A percentile compares a stretch with the other conserved stretches of the same genome.
These are phyloP conservation scores for Lucinisca nassula DNA, from an alignment of 2,888 invertebrate genomes.

Conservation along the genomic window DNA sequence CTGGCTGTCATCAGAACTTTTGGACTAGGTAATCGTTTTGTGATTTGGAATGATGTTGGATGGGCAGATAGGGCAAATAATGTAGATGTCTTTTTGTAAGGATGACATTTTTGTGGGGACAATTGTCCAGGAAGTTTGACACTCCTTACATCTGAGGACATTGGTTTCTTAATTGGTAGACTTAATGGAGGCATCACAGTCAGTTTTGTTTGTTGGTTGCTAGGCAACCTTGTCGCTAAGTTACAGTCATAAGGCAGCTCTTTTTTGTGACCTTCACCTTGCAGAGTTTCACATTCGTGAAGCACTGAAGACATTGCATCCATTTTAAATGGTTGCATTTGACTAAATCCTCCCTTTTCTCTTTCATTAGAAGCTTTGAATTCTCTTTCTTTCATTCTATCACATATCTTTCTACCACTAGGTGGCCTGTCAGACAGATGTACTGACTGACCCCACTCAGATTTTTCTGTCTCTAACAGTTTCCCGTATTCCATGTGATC, in stretches of 20 bases:
- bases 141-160: not conserved
- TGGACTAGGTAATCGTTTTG: constrained; percentile 76
- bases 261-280: not conserved
- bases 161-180: not conserved
- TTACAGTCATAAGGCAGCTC: not conserved
- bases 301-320: constrained; percentile 47
- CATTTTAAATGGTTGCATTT: constrained; percentile 56
- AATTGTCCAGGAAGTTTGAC: constrained; percentile 17
- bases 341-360: constrained; percentile 52
- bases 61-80: constrained; percentile 33
- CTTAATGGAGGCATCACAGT: constrained; percentile 13
- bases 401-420: not conserved
- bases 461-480: not conserved
- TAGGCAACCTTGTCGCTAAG: not conserved
- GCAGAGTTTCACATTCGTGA: not conserved
- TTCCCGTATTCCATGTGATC: constrained; percentile 18
- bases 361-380: not conserved
- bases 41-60: constrained; percentile 31
- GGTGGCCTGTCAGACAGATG: constrained; percentile 1
- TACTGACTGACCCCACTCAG: not conserved
- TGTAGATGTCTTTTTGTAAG: constrained; percentile 42
- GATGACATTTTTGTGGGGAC: constrained; percentile 41
- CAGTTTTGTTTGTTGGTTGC: constrained; percentile 22
- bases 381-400: not conserved
- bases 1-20: constrained; percentile 79